Conservation (phyloP, 2,797 vertebrate genomes). For the Fringilla coelebs region DNA sequence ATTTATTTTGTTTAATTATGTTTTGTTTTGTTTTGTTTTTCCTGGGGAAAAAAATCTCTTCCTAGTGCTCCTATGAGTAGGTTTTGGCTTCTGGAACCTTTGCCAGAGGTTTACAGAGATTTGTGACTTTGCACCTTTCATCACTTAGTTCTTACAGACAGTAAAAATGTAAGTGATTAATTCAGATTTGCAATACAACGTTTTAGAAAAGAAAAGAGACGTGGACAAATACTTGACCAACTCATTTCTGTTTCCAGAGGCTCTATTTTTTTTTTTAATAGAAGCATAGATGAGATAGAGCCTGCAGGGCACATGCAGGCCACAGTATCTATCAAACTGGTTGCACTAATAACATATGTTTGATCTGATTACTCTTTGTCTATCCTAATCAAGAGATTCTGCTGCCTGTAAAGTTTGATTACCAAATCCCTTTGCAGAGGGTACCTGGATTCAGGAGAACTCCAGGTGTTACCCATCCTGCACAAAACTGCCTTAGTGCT, state of each 20-base stretch:
- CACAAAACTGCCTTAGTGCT: not conserved
- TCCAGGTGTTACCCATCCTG: not conserved
- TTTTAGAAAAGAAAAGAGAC: not conserved
- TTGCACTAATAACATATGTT: fast-evolving
- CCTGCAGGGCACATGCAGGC: fast-evolving
- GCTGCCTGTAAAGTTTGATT: not conserved
- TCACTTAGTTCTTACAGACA: not conserved
- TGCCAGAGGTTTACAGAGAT: not conserved
- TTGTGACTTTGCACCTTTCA: not conserved
- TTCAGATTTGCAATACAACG: not conserved
- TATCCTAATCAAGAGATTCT: not conserved
- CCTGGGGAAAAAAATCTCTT: fast-evolving
- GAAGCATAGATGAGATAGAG: not conserved
- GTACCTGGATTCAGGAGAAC: not conserved
- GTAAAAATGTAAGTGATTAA: not conserved
- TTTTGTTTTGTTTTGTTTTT: no score
- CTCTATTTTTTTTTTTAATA: not conserved
- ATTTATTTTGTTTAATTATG: fast-evolving
- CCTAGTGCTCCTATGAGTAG: not conserved
- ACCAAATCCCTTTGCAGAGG: not conserved
- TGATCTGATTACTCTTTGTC: not conserved
- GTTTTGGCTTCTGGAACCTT: not conserved
- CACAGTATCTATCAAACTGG: fast-evolving
- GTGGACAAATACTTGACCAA: not conserved
- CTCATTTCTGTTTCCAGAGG: not conserved